phyloP scores from a whole-genome alignment of 2,797 vertebrate species.

The Enteromius trimaculatus region DNA sequence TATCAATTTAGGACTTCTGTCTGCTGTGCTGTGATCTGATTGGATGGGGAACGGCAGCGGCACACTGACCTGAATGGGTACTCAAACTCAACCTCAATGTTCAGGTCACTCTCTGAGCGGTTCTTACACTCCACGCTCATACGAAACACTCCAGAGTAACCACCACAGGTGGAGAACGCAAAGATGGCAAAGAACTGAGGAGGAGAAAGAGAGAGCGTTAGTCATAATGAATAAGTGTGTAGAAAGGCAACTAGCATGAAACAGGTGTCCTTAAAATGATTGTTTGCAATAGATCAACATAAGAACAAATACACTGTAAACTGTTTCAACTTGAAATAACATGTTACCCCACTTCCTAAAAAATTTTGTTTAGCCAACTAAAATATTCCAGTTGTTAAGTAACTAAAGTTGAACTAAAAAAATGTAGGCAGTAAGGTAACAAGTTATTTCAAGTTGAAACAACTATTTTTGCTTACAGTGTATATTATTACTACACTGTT shows the following conservation, averaged over 20 bases:
- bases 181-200: conserved; percentile 89
- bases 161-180: conserved; percentile 90
- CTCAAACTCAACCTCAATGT: conserved; percentile 83
- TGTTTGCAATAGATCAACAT: background rate
- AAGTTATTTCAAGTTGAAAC: too few relatives aligned
- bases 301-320: background rate
- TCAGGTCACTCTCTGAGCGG: conserved; percentile 80
- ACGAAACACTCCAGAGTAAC: conserved; percentile 85
- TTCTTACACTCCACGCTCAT: conserved; percentile 85
- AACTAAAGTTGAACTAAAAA: too few relatives aligned
- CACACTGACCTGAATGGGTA: conserved; percentile 79
- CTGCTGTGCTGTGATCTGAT: background rate
- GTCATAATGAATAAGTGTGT: background rate
- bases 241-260: background rate
- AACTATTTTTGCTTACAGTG: too few relatives aligned
- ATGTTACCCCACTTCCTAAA: too few relatives aligned
- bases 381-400: too few relatives aligned
- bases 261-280: background rate
- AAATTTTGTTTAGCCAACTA: too few relatives aligned
- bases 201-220: background rate
- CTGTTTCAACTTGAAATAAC: too few relatives aligned
- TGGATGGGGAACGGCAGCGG: background rate
- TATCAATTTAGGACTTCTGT: conserved; percentile 20
- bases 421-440: too few relatives aligned
- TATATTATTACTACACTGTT: background rate